Base-by-base conservation (phyloP, 2,797 vertebrate genomes). In the Sebastes nivosus region DNA sequence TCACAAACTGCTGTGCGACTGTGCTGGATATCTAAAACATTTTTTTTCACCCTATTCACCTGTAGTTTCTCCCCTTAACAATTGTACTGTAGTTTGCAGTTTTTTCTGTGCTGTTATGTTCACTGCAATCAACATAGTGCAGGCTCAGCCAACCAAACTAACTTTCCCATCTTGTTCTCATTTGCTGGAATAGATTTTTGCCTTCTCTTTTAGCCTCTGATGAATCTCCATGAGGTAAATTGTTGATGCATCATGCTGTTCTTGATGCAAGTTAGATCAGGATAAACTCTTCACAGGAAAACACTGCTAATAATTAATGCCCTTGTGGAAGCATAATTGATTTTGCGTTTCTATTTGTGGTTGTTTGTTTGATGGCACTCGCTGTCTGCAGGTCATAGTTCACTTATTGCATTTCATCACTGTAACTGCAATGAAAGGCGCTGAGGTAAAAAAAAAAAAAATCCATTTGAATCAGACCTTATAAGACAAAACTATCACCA, bases 271-370 rank as follows among this genome's bases (percentile, higher is more conserved):
- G 67, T 69, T 59, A 59, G 38, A 77, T 46, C 54, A 42, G 24
- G 76, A 57, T 57, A 78, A 83, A 59, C 42, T 57, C 81, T 25
- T 71, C 65, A 73, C 18, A 61, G 24, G 46, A 76, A 75, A 79
- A 70, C 72, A 69, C 14, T 32, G 59, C 63, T 50, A 22, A 79
- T 85, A 79, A 87, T 84, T 64, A 66, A 85, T 72, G 66, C 24
- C 24, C n/a, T 36, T 64, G 68, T 36, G 61, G 24, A 58, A 60
- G 34, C 22, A 59, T 76, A 80, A 87, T 77, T 85, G 54, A 80
- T 87, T 87, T 64, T 46, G 27, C 3, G 52, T 70, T 81, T 78
- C 69, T 77, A 74, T 83, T 81, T 84, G 59, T 61, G 77, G 67
- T 58, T 71, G 69, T 75, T 79, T 79, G 63, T 50, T 72, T 77